Evolutionary conservation across 2,888 invertebrate genomes (phyloP), one percentile per base, ranked within the genome.

Genomic region (Teleiodes luculella): DNA sequence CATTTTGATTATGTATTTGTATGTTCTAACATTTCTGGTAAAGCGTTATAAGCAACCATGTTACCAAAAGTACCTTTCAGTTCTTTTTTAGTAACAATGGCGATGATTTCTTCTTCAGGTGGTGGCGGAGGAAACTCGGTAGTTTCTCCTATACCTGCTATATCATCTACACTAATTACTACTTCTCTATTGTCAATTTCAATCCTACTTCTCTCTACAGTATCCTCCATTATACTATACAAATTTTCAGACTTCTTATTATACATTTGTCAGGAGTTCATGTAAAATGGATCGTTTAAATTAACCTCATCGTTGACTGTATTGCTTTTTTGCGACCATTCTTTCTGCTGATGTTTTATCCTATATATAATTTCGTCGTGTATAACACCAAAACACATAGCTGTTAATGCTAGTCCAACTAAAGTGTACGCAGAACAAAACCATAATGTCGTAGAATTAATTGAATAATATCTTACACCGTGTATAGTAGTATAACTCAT

Each of bases 341-440:
- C 88, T 68, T 91, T 91, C 62, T 93, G 92, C 60, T 93, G 92
- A 72, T 94, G 94, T 65, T 94, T 94, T 72, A 95, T 91, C 72
- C 96, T 93, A 82, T 96, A 95, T 37, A 96, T 94, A 63, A 96
- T 95, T 82, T 96, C 96, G 72, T 96, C 96, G 72, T 96, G 96
- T 57, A 96, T 93, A 10, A 96, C 96, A 76, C 96, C 96, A 82
- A 96, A 96, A 76, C 96, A 96, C 96, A 96, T 96, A 45, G 96
- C 96, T 10, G 96, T 96, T 64, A 96, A 84, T 1, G 96, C 96
- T 92, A 96, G 93, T 4, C 96, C 96, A 7, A 94, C 94, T 86
- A 96, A 92, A 55, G 96, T 96, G 78, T 96, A 96, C 55, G 94
- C 93, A 28, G 96, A 96, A 83, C 96, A 96, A 81, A 96, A 96